Evolutionary conservation across 2,797 vertebrate species (phyloP).

Genomic region (Karalla daura): DNA sequence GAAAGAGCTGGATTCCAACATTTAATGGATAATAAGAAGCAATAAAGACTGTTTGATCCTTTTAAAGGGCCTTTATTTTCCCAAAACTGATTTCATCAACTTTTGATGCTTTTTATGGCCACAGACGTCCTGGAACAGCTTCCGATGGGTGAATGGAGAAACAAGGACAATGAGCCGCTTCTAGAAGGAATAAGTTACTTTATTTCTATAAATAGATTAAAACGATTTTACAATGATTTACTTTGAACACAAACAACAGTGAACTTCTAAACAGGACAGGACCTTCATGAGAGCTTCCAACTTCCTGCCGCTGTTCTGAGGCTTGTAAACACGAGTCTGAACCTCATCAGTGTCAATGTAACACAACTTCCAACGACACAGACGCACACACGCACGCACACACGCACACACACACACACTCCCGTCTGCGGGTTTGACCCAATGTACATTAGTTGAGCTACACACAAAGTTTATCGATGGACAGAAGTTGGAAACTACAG

Average conservation of each 20-base stretch:
- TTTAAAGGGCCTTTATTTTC: too few relatives aligned
- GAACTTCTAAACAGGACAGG: slow-evolving; percentile 84
- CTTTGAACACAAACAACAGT: slow-evolving; percentile 84
- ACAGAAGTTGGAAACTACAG: slow-evolving; percentile 2
- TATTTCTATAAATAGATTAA: slow-evolving; percentile 92
- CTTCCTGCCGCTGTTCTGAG: slow-evolving; percentile 62
- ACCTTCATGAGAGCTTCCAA: slow-evolving; percentile 85
- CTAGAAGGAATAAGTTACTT: slow-evolving; percentile 93
- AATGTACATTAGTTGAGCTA: slow-evolving; percentile 1
- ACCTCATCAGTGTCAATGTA: slow-evolving; percentile 59
- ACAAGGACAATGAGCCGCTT: slow-evolving; percentile 14
- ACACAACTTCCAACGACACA: slow-evolving; percentile 43
- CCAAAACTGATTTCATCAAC: too few relatives aligned
- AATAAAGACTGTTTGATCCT: too few relatives aligned
- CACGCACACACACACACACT: too few relatives aligned
- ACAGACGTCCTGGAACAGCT: too few relatives aligned
- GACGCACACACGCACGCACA: too few relatives aligned
- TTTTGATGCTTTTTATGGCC: too few relatives aligned
- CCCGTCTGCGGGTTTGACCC: slow-evolving; percentile 7
- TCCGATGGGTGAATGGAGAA: too few relatives aligned
- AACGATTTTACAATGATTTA: slow-evolving; percentile 83
- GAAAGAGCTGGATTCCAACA: too few relatives aligned
- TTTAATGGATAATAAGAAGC: too few relatives aligned
- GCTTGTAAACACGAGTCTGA: slow-evolving; percentile 63
- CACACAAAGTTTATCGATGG: slow-evolving; percentile 3